Evolutionary conservation across 1,140 invertebrate species (phyloP), one percentile per base, ranked within the genome.

Genomic region (Rhizoglyphus robini): DNA sequence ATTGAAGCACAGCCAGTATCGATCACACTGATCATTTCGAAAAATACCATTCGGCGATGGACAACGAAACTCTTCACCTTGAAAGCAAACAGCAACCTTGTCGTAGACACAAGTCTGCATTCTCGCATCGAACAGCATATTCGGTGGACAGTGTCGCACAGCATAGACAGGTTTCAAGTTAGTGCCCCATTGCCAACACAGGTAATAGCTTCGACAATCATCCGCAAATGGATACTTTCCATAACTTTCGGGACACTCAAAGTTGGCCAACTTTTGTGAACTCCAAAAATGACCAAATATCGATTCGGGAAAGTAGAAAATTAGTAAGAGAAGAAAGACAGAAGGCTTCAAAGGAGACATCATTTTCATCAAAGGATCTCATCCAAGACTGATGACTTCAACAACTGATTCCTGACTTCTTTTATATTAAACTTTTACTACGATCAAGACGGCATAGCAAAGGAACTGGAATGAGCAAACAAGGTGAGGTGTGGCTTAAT

Each of bases 141-240:
- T 32, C 20, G 31, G 51, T 32, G 51, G 51, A 54, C 51, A 54
- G 51, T 54, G 23, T 25, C 51, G 51, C 15, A 54, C 23, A 8
- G 51, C 31, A 32, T 54, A 32, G 23, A 54, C 23, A 8, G 51
- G 51, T 15, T 54, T 32, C 20, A 27, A 8, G 51, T 25, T 27
- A 20, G 51, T 25, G 8, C 51, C 31, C 51, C 51, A 54, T 32
- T 54, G 23, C 51, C 51, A 54, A 32, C 51, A 54, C 15, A 54
- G 51, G 51, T 54, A 54, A 32, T 54, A 54, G 20, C 51, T 25
- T 25, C 20, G 51, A 54, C 51, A 54, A 32, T 54, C 31, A 32
- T 32, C 20, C 20, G 51, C 23, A 54, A 54, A 54, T 27, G 51
- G 51, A 32, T 54, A 54, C 51, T 54, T 54, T 8, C 51, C 51